phyloP scores from a whole-genome alignment of 2,888 invertebrate species.

The Erebia epiphron region DNA sequence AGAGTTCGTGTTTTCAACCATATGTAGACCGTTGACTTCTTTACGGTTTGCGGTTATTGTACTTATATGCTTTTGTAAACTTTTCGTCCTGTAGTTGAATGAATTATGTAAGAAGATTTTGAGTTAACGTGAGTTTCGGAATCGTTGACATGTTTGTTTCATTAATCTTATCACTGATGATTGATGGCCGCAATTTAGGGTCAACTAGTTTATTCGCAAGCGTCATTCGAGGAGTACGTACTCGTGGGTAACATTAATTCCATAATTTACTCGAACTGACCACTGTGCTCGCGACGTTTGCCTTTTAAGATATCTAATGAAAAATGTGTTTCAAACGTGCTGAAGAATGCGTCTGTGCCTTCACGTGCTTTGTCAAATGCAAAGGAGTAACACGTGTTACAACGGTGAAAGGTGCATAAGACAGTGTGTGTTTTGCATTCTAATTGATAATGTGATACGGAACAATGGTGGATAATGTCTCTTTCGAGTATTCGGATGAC shows the following conservation, averaged over 20 bases:
- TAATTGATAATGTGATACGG: slow-evolving; percentile 44
- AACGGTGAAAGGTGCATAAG: slow-evolving; percentile 28
- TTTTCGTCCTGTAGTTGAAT: slow-evolving; percentile 24
- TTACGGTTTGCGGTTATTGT: slow-evolving; percentile 21
- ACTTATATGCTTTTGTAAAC: slow-evolving; percentile 18
- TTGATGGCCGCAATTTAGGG: slow-evolving; percentile 32
- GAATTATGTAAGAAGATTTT: slow-evolving; percentile 25
- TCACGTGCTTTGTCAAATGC: slow-evolving; percentile 25
- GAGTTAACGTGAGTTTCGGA: slow-evolving; percentile 16
- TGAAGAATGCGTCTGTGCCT: slow-evolving; percentile 18
- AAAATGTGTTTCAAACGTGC: slow-evolving; percentile 18
- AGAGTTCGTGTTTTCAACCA: slow-evolving; percentile 29
- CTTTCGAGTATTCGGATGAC: slow-evolving; percentile 73
- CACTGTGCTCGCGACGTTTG: slow-evolving; percentile 6
- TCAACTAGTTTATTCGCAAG: slow-evolving; percentile 29
- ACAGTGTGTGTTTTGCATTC: slow-evolving; percentile 42
- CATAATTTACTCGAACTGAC: slow-evolving; percentile 16
- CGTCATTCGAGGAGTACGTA: slow-evolving; percentile 24
- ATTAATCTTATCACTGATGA: slow-evolving; percentile 37
- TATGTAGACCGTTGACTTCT: slow-evolving; percentile 17
- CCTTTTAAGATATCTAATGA: slow-evolving; percentile 9
- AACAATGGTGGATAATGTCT: slow-evolving; percentile 76
- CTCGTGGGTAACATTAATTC: slow-evolving; percentile 24
- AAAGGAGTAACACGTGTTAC: slow-evolving; percentile 28
- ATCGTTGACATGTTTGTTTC: slow-evolving; percentile 26